Percentiles rank a stretch among this genome's conserved stretches.
Evolutionary conservation across 2,888 invertebrate genomes (phyloP).

Genomic region (Didymodactylos carnosus): DNA sequence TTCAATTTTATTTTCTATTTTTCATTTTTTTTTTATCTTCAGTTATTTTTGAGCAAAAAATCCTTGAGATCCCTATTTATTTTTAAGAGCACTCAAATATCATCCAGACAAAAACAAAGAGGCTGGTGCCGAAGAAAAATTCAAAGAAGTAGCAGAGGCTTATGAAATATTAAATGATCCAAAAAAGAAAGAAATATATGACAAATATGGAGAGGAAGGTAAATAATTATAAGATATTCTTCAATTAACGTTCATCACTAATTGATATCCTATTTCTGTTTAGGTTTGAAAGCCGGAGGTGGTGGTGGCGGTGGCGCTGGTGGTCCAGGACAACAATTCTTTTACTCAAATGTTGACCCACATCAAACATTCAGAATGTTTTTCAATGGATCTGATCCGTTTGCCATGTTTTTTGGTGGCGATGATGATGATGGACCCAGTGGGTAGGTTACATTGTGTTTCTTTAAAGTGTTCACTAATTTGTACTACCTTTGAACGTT

Average conservation of each 20-base stretch:
- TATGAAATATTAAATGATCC: constrained; percentile 73
- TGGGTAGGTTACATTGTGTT: no score
- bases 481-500: no score
- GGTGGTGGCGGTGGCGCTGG: constrained; percentile 19
- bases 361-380: constrained; percentile 89
- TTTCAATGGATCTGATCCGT: constrained; percentile 80
- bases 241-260: background rate
- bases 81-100: constrained; percentile 57
- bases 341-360: constrained; percentile 68
- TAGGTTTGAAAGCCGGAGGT: constrained; percentile 16
- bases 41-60: no score
- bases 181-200: constrained; percentile 83
- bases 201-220: constrained; percentile 41
- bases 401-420: constrained; percentile 42
- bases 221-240: no score
- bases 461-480: no score
- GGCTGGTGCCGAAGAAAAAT: constrained; percentile 76
- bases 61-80: no score
- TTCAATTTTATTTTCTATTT: no score
- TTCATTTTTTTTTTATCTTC: no score
- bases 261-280: background rate
- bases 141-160: constrained; percentile 82
- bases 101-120: constrained; percentile 97
- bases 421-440: constrained; percentile 18
- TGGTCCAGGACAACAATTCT: constrained; percentile 45